phyloP scores from a whole-genome alignment of 2,797 vertebrate genomes.

The Eremophila alpestris region DNA sequence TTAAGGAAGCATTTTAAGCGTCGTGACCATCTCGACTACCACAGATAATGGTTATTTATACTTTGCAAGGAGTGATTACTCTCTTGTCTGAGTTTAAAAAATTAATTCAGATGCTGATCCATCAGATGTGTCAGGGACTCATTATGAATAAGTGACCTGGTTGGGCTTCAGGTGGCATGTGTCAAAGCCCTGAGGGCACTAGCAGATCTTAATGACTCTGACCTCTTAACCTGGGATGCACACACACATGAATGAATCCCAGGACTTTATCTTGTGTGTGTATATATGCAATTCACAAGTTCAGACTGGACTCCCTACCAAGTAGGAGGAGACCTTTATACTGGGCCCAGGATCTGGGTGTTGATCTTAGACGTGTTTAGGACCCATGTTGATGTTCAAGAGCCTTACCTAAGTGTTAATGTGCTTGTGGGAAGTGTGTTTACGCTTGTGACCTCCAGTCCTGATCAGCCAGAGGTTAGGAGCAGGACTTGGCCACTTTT shows the following conservation, averaged over 20 bases:
- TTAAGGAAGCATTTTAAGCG: too few species aligned
- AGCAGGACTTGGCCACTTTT: not conserved
- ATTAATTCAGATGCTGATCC: not conserved
- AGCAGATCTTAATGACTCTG: not conserved
- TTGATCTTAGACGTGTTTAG: not conserved
- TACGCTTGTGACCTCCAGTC: not conserved
- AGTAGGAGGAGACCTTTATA: not conserved
- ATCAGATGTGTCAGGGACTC: not conserved
- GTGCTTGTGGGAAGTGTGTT: not conserved
- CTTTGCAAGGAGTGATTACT: not conserved
- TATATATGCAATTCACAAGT: not conserved
- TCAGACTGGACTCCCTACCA: not conserved
- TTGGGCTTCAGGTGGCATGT: not conserved
- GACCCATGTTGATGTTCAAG: not conserved
- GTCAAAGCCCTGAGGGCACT: not conserved
- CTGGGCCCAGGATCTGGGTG: not conserved
- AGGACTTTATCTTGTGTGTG: not conserved
- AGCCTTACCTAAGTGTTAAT: not conserved
- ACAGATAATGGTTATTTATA: not conserved
- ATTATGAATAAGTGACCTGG: not conserved
- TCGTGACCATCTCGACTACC: too few species aligned
- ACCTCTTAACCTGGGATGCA: not conserved
- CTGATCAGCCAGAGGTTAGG: not conserved
- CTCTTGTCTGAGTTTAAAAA: not conserved
- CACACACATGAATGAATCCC: not conserved